Evolutionary conservation across 2,113 vertebrate genomes (phyloP).

Genomic region (Xenopus laevis): DNA sequence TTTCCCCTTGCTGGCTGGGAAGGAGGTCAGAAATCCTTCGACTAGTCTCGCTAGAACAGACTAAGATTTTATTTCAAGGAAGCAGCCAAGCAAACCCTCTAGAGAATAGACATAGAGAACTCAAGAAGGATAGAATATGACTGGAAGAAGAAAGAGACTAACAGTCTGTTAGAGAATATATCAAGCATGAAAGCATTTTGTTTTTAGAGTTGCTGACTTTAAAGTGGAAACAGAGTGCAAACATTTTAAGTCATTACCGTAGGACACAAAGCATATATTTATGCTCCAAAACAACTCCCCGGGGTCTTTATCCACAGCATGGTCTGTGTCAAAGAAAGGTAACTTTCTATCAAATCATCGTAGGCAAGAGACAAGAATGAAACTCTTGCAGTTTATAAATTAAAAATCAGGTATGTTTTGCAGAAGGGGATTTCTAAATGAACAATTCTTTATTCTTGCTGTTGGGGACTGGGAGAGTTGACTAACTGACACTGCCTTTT

Average conservation of each 20-base stretch:
- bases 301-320: neutral
- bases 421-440: neutral
- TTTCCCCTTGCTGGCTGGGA: neutral
- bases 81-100: slow-evolving; percentile 1
- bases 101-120: slow-evolving; percentile 21
- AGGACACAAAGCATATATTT: slow-evolving; percentile 21
- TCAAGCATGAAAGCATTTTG: slow-evolving; percentile 27
- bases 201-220: slow-evolving; percentile 22
- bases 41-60: neutral
- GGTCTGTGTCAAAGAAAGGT: slow-evolving; percentile 15
- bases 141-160: slow-evolving; percentile 14
- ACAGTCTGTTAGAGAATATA: slow-evolving; percentile 17
- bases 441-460: slow-evolving; percentile 2
- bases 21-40: slow-evolving; percentile 7
- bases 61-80: slow-evolving; percentile 7
- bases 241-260: slow-evolving; percentile 29
- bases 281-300: neutral
- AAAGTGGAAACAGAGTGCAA: slow-evolving; percentile 21
- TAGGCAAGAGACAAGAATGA: neutral
- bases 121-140: slow-evolving; percentile 18
- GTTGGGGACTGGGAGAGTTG: slow-evolving; percentile 24
- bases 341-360: slow-evolving; percentile 3
- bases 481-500: slow-evolving; percentile 13
- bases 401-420: neutral
- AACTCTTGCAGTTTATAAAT: neutral